Percentiles rank a stretch among this genome's conserved stretches.
Evolutionary conservation across 2,888 invertebrate genomes (phyloP).

Genomic region (Norana najaformis): DNA sequence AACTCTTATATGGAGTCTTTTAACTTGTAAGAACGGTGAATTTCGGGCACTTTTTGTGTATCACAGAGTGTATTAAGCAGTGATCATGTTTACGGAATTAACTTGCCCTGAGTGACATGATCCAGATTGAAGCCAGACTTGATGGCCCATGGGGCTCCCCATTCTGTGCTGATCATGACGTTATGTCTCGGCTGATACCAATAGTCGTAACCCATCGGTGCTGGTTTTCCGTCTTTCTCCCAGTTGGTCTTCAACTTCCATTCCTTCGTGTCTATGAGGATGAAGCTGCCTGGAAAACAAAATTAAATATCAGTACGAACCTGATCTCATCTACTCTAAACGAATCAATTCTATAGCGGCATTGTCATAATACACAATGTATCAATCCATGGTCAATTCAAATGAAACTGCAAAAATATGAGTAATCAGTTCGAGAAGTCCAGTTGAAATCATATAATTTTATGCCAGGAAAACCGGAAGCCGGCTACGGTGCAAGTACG

Average conservation of each 20-base stretch:
- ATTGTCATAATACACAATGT: not conserved
- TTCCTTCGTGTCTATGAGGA: constrained; percentile 80
- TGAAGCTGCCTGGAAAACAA: constrained; percentile 71
- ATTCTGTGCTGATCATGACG: constrained; percentile 86
- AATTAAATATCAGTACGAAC: no score
- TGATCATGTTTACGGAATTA: not conserved
- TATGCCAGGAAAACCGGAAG: no score
- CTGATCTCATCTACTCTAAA: not conserved
- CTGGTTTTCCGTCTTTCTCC: constrained; percentile 51
- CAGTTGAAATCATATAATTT: no score
- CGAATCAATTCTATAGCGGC: not conserved
- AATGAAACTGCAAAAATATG: no score
- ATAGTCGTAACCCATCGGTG: constrained; percentile 82
- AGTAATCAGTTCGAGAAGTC: no score
- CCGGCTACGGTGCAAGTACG: no score
- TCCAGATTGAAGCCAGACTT: constrained; percentile 69
- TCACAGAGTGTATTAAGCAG: not conserved
- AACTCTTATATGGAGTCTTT: no score
- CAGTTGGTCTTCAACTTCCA: constrained; percentile 71
- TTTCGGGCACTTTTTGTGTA: no score
- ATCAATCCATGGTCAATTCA: no score
- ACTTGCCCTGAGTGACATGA: constrained; percentile 63
- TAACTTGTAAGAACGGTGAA: no score
- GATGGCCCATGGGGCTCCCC: constrained; percentile 86
- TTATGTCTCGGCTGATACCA: constrained; percentile 96